phyloP scores from a whole-genome alignment of 2,797 vertebrate species.

The Sardinella longiceps region DNA sequence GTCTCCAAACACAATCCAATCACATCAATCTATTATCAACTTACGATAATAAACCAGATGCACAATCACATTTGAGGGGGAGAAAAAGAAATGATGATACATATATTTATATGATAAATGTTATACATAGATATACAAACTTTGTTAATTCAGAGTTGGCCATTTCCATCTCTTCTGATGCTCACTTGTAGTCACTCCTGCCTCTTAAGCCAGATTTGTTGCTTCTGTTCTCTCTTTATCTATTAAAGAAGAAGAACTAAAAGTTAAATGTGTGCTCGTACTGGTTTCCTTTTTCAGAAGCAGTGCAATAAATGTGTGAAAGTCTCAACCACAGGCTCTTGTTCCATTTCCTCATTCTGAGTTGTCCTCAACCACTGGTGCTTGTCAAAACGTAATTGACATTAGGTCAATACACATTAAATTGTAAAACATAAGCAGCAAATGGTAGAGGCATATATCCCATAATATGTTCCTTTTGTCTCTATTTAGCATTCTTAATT shows the following conservation, averaged over 20 bases:
- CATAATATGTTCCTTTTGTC: no score
- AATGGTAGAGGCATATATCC: no score
- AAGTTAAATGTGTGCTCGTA: not conserved
- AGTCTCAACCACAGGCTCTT: not conserved
- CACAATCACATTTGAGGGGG: no score
- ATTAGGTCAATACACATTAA: no score
- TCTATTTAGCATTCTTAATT: no score
- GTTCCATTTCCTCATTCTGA: not conserved
- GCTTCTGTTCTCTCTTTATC: not conserved
- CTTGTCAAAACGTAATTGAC: not conserved
- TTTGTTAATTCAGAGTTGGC: no score
- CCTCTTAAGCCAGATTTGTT: not conserved
- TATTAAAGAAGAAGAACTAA: not conserved
- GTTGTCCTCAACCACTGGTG: not conserved
- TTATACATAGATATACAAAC: no score
- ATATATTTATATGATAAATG: no score
- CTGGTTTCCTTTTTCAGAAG: not conserved
- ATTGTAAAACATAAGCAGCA: no score
- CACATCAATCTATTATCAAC: no score
- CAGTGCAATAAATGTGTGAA: not conserved
- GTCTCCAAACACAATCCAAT: not conserved
- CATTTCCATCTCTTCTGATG: not conserved
- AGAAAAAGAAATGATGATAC: no score
- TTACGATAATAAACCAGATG: no score
- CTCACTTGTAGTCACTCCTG: not conserved